A percentile compares a stretch with the other conserved stretches of the same genome.
These are phyloP conservation scores for Protomyctophum bolini DNA, from an alignment of 2,113 vertebrate species.

Conservation along the genomic window DNA sequence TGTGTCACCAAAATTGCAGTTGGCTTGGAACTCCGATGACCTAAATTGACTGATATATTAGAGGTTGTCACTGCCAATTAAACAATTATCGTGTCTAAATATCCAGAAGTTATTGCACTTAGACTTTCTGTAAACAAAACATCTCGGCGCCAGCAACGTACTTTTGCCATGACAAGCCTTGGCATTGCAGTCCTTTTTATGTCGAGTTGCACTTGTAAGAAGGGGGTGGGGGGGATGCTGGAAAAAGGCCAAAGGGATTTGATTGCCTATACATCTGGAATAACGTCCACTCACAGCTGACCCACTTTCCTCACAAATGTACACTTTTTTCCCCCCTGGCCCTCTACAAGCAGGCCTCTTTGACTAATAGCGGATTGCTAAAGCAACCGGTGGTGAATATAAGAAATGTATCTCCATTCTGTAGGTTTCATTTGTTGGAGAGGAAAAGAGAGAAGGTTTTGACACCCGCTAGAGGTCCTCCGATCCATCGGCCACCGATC, in stretches of 20 bases:
- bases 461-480: not conserved
- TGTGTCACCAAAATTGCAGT: not conserved
- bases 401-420: conserved; percentile 20
- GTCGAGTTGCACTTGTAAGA: not conserved
- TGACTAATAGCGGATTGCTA: not conserved
- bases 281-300: conserved; percentile 14
- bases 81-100: not conserved
- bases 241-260: not conserved
- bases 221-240: not conserved
- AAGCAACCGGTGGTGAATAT: conserved; percentile 11
- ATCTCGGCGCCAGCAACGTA: too few relatives aligned
- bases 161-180: too few relatives aligned
- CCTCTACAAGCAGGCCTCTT: conserved; percentile 29
- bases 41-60: not conserved
- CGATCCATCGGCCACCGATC: too few relatives aligned
- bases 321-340: not conserved
- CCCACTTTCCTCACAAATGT: conserved; percentile 23
- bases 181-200: not conserved
- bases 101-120: too few relatives aligned
- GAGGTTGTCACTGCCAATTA: not conserved
- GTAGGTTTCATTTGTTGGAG: conserved; percentile 19
- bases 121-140: not conserved
- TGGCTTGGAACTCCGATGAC: not conserved
- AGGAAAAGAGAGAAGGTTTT: not conserved
- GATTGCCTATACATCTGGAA: conserved; percentile 44